These are phyloP conservation scores for Allophyes oxyacanthae DNA, from an alignment of 2,888 invertebrate genomes.

Conservation along the genomic window DNA sequence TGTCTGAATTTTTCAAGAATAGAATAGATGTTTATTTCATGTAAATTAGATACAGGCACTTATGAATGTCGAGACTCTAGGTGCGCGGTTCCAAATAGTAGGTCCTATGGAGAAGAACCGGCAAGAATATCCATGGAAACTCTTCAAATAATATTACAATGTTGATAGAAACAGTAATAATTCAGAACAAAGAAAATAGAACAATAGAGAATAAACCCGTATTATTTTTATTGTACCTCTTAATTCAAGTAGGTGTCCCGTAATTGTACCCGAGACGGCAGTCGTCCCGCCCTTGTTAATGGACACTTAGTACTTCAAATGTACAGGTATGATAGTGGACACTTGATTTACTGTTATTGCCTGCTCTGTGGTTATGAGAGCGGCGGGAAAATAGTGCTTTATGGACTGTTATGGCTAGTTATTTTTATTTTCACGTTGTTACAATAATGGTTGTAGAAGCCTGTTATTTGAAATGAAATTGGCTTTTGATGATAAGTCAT, in stretches of 20 bases:
- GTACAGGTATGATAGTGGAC: conserved; percentile 33
- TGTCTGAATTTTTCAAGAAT: too few species aligned
- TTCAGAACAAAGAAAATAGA: not conserved
- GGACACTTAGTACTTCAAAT: conserved; percentile 22
- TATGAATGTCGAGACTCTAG: too few species aligned
- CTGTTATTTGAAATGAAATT: not conserved
- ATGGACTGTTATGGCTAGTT: conserved; percentile 18
- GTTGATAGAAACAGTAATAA: too few species aligned
- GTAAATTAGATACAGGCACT: too few species aligned
- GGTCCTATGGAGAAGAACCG: too few species aligned
- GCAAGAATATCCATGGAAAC: too few species aligned
- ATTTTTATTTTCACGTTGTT: conserved; percentile 7
- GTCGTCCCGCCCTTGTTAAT: conserved; percentile 7
- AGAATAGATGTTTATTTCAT: too few species aligned
- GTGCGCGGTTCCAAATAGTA: too few species aligned
- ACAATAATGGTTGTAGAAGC: conserved; percentile 22
- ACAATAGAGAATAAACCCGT: conserved; percentile 8
- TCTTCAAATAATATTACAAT: too few species aligned
- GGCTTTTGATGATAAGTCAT: not conserved
- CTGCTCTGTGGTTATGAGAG: conserved; percentile 20
- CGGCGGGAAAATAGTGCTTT: conserved; percentile 16
- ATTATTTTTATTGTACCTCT: conserved; percentile 11
- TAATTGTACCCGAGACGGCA: conserved; percentile 4
- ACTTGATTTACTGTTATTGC: conserved; percentile 49
- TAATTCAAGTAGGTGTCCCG: not conserved